phyloP scores from a whole-genome alignment of 2,888 invertebrate species.

The Sarcophaga subvicina region DNA sequence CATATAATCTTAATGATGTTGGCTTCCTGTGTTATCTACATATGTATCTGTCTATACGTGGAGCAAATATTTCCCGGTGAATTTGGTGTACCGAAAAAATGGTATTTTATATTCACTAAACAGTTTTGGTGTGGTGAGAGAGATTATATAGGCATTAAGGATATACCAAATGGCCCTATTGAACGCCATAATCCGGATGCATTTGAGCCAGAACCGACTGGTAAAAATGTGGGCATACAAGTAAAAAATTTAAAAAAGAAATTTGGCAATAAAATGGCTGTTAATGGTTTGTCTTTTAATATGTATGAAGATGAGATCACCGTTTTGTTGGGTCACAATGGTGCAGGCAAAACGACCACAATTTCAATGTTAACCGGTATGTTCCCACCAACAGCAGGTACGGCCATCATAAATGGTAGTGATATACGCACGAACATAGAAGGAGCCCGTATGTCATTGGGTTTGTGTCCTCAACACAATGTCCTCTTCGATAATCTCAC shows the following conservation, averaged over 20 bases:
- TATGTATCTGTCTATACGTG: slow-evolving; percentile 90
- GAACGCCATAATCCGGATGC: slow-evolving; percentile 70
- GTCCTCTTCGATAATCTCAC: slow-evolving; percentile 92
- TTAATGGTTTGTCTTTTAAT: slow-evolving; percentile 87
- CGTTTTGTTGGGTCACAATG: slow-evolving; percentile 89
- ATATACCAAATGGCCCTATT: slow-evolving; percentile 70
- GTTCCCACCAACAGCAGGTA: slow-evolving; percentile 86
- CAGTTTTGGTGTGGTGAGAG: slow-evolving; percentile 83
- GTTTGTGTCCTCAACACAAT: slow-evolving; percentile 93
- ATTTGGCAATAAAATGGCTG: slow-evolving; percentile 84
- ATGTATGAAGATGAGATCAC: slow-evolving; percentile 96
- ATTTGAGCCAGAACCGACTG: slow-evolving; percentile 80
- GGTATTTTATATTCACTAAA: slow-evolving; percentile 89
- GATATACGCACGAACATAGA: slow-evolving; percentile 86
- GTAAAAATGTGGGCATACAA: slow-evolving; percentile 82
- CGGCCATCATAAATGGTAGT: slow-evolving; percentile 87
- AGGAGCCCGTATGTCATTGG: slow-evolving; percentile 87
- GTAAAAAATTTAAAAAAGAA: slow-evolving; percentile 86
- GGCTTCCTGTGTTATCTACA: slow-evolving; percentile 82
- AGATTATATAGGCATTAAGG: slow-evolving; percentile 74
- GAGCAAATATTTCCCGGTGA: slow-evolving; percentile 94
- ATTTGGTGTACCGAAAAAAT: slow-evolving; percentile 91
- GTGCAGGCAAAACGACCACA: slow-evolving; percentile 96
- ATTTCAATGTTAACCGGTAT: slow-evolving; percentile 96
- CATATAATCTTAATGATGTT: slow-evolving; percentile 88